Evolutionary conservation across 2,888 invertebrate species (phyloP), one percentile per base, ranked within the genome.

Genomic region (Venusia cambrica): DNA sequence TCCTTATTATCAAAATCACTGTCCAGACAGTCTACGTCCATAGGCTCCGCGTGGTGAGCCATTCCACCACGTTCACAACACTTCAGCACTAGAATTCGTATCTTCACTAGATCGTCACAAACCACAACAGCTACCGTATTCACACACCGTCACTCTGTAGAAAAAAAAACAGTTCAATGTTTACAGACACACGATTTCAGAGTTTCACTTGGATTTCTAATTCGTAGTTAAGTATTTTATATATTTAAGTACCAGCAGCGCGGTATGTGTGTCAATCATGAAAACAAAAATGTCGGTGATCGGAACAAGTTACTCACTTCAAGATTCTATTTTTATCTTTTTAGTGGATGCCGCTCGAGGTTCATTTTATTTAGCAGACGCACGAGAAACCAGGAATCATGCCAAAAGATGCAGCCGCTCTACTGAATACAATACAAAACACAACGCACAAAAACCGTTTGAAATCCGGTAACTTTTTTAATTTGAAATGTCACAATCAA

Each of bases 141-240:
- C 53, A 45, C 57, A 35, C 45, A 37, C 45, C 53, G 47, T 46
- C 50, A 46, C 68, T 63, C 65, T 69, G 67, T 45, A 62, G 30
- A 55, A 58, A 72, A 70, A 67, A 72, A 77, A 69, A 70, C 54
- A 72, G 72, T 74, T 55, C 72, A 76, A 70, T 75, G 70, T 77
- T 79, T 74, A 80, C 75, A 79, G 65, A 68, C 59, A 71, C 47
- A 41, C 68, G 70, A 65, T 69, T 73, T 68, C 68, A 70, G 62
- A 65, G 65, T 84, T 84, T 81, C 79, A 77, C 84, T 76, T 48
- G 54, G 73, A 79, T 83, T 83, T 81, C 81, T 80, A 80, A 74
- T 62, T 63, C 66, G 65, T 65, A 63, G 52, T 58, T 45, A 49
- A 56, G 54, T n/a, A n/a, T n/a, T n/a, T n/a, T n/a, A n/a, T n/a